A percentile compares a stretch with the other conserved stretches of the same genome.
These are phyloP conservation scores for Spermophilus dauricus DNA, from an alignment of 2,113 vertebrate genomes.

Conservation along the genomic window DNA sequence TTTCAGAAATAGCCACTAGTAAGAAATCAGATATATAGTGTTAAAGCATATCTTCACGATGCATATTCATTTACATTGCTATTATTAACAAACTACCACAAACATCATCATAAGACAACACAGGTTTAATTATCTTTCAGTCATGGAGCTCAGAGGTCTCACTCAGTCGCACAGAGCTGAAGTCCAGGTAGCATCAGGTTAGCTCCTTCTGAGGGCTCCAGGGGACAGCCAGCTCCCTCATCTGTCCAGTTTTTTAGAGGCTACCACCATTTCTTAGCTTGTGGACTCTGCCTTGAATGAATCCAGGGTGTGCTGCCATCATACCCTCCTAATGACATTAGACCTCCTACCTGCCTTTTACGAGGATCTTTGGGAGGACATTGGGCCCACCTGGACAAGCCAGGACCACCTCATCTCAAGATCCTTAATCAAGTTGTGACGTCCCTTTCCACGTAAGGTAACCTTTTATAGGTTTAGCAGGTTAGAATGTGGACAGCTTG, in stretches of 20 bases:
- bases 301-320: not conserved
- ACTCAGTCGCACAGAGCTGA: not conserved
- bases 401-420: not conserved
- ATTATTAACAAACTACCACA: not conserved
- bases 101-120: not conserved
- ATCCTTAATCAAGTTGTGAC: not conserved
- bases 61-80: not conserved
- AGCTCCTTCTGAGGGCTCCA: not conserved
- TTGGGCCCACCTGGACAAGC: no score
- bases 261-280: not conserved
- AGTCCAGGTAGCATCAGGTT: not conserved
- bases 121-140: not conserved
- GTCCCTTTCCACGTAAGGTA: not conserved
- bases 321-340: not conserved
- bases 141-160: not conserved
- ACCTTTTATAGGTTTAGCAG: not conserved
- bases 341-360: not conserved
- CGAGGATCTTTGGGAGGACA: not conserved
- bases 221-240: not conserved
- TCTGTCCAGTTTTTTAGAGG: not conserved
- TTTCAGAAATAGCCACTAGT: not conserved
- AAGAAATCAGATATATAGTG: not conserved
- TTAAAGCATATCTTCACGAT: not conserved
- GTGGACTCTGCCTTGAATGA: not conserved
- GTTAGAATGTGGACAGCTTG: rapidly evolving